Conservation (phyloP, 2,888 invertebrate genomes). For the Xylophagus ater region DNA sequence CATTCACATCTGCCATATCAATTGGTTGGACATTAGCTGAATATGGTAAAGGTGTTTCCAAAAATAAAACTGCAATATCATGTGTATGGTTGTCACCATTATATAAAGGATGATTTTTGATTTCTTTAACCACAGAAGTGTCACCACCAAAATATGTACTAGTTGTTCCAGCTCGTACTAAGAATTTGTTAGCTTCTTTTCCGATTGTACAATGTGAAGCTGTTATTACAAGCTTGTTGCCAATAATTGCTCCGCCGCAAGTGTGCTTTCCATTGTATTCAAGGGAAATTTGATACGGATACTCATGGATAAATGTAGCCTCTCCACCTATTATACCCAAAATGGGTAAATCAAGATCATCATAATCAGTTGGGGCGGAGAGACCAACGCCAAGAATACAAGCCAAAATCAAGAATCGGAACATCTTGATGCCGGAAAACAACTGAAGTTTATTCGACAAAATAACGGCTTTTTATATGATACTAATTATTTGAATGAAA, state of each 20-base stretch:
- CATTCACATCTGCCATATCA: slow-evolving; percentile 45
- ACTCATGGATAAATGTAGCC: slow-evolving; percentile 20
- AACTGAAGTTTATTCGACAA: no score
- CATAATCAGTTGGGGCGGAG: no score
- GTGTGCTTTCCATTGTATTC: slow-evolving; percentile 26
- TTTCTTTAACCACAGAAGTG: slow-evolving; percentile 40
- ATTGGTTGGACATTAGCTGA: slow-evolving; percentile 46
- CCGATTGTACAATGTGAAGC: slow-evolving; percentile 32
- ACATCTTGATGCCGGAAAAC: no score
- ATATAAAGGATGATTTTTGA: slow-evolving; percentile 46
- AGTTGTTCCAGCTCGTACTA: slow-evolving; percentile 26
- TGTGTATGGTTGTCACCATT: slow-evolving; percentile 42
- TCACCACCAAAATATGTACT: slow-evolving; percentile 17
- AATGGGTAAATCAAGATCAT: no score
- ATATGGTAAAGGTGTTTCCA: slow-evolving; percentile 43
- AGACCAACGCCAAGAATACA: no score
- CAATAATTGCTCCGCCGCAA: slow-evolving; percentile 27
- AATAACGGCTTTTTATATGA: no score
- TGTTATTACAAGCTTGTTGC: slow-evolving; percentile 21
- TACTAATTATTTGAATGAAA: no score
- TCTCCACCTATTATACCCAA: slow-evolving; percentile 19
- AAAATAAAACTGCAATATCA: slow-evolving; percentile 48
- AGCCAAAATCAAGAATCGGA: no score
- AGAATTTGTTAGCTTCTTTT: slow-evolving; percentile 18
- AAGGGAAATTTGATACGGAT: slow-evolving; percentile 31